phyloP scores from a whole-genome alignment of 64 coral and sea anemone genomes.

The Stichodactyla mertensii region DNA sequence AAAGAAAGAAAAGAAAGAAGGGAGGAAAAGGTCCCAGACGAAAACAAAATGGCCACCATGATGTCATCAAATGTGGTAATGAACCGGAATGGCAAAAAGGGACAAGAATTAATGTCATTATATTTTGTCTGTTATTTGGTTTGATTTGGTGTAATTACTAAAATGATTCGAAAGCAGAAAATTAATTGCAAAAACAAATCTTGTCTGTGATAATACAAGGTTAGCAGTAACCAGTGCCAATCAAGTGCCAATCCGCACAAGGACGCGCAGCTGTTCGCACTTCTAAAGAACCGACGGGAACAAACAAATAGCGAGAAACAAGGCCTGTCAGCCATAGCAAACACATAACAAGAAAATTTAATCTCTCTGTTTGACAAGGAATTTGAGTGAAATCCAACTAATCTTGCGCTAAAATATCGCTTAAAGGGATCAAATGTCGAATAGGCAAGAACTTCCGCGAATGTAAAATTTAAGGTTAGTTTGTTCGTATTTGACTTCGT shows the following conservation, averaged over 20 bases:
- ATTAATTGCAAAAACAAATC: not conserved
- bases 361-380: not conserved
- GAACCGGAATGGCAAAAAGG: too few species aligned
- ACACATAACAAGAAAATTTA: not conserved
- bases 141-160: not conserved
- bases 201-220: not conserved
- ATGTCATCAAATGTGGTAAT: too few species aligned
- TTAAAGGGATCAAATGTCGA: not conserved
- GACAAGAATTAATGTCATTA: too few species aligned
- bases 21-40: too few species aligned
- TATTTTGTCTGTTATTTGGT: too few species aligned
- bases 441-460: too few species aligned
- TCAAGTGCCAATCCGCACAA: not conserved
- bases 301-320: not conserved
- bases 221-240: not conserved
- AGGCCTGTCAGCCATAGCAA: not conserved
- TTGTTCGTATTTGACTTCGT: not conserved
- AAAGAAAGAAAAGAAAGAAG: too few species aligned
- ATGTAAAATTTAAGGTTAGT: not conserved
- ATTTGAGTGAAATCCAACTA: not conserved
- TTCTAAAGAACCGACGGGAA: not conserved
- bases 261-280: not conserved
- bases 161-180: not conserved
- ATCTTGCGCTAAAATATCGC: not conserved
- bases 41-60: too few species aligned